Percentiles rank a stretch among this genome's conserved stretches.
Evolutionary conservation across 2,797 vertebrate species (phyloP).

Genomic region (Helostoma temminkii): DNA sequence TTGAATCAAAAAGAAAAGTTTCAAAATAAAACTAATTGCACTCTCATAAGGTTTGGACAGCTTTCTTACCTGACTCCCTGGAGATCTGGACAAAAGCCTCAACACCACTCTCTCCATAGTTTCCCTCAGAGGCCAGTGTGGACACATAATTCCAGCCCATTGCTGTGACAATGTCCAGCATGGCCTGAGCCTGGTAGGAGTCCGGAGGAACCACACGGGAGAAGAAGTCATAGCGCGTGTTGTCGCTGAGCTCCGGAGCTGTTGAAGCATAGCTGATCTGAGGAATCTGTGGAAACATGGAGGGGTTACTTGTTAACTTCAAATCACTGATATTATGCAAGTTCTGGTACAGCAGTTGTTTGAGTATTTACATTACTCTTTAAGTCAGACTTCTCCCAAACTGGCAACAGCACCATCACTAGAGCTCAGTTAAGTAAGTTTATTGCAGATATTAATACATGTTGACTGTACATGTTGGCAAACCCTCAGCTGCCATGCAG

Average conservation of each 20-base stretch:
- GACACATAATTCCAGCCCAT: conserved; percentile 98
- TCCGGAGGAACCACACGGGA: conserved; percentile 95
- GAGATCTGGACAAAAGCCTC: conserved; percentile 98
- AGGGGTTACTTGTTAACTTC: background rate
- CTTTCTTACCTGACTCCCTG: conserved; percentile 90
- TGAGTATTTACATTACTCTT: too few species aligned
- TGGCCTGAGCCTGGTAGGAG: conserved; percentile 97
- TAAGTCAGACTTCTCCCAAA: too few species aligned
- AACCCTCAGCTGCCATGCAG: too few species aligned
- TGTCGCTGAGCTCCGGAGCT: conserved; percentile 96
- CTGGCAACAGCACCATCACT: too few species aligned
- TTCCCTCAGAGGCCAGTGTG: conserved; percentile 94
- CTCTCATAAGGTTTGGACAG: background rate
- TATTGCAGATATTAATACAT: too few species aligned
- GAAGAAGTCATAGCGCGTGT: conserved; percentile 97
- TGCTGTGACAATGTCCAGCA: conserved; percentile 95
- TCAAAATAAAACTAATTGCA: background rate
- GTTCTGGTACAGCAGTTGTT: too few species aligned
- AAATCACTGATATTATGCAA: background rate
- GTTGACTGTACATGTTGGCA: too few species aligned
- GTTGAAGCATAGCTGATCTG: conserved; percentile 99
- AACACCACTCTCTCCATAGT: conserved; percentile 95
- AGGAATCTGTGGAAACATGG: conserved; percentile 89
- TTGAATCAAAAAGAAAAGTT: too few species aligned
- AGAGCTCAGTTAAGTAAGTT: too few species aligned